phyloP scores from a whole-genome alignment of 2,888 invertebrate species.

The Neria commutata region DNA sequence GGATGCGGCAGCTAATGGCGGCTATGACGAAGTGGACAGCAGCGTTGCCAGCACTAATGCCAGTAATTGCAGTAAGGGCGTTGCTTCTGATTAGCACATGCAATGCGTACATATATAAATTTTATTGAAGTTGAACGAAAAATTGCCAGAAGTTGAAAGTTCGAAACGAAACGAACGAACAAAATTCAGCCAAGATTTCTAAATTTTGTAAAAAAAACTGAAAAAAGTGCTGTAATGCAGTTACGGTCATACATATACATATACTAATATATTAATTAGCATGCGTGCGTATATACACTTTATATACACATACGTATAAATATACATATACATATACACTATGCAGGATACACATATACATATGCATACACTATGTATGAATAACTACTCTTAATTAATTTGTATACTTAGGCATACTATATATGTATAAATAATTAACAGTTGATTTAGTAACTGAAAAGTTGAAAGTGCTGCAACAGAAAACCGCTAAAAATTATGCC shows the following conservation, averaged over 20 bases:
- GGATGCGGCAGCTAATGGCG: slow-evolving; percentile 14
- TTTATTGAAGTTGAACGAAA: too few species aligned
- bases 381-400: slow-evolving; percentile 28
- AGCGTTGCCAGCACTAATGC: slow-evolving; percentile 37
- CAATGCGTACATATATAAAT: too few species aligned
- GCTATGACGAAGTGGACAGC: slow-evolving; percentile 40
- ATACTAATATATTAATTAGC: too few species aligned
- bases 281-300: too few species aligned
- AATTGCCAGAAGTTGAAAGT: too few species aligned
- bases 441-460: slow-evolving; percentile 15
- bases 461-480: slow-evolving; percentile 28
- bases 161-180: slow-evolving; percentile 14
- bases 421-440: slow-evolving; percentile 27
- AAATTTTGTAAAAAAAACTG: too few species aligned
- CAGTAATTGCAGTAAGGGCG: not conserved
- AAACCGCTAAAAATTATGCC: not conserved
- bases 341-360: slow-evolving; percentile 33
- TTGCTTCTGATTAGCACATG: too few species aligned
- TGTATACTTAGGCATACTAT: slow-evolving; percentile 19
- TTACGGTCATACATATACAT: too few species aligned
- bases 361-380: slow-evolving; percentile 30
- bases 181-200: not conserved
- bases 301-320: slow-evolving; percentile 31
- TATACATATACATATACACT: slow-evolving; percentile 31
- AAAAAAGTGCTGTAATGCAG: too few species aligned